Evolutionary conservation across 2,113 vertebrate genomes (phyloP), one percentile per base, ranked within the genome.

Genomic region (Pimephales promelas): DNA sequence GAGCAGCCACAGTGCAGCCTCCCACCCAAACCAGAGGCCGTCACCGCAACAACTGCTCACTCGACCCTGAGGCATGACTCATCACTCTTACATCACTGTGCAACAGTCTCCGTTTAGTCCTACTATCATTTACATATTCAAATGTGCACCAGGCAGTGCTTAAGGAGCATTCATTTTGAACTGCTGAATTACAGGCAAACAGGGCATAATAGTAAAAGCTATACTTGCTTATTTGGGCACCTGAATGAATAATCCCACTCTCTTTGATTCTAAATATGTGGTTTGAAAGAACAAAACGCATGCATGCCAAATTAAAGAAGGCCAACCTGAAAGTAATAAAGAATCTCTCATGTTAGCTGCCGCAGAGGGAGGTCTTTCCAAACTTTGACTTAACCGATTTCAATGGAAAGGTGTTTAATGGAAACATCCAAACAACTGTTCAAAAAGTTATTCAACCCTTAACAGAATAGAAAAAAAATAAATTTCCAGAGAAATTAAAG

Each of bases 21-120:
- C 86, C 86, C 79, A 87, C 86, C 66, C n/a, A 40, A 84, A 61
- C 74, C 57, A 82, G 74, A 82, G 79, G 49, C 52, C 45, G 11
- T 79, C 75, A 74, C 62, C 8, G 82, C 22, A 78, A 78, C 82
- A 72, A 79, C 66, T 20, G 45, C 62, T 84, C 72, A 11, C 78
- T 70, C 78, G 14, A 75, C 83, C 79, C 79, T 76, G 24, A 74
- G 36, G 68, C 59, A 85, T 87, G 86, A 87, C 75, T 87, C 86
- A 87, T 79, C 74, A 87, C 64, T 62, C 76, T 73, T 57, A 79
- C 56, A 79, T 71, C 64, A 79, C n/a, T 16, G 18, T 40, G 26
- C 28, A n/a, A 61, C 26, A 62, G 52, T 43, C 66, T 24, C 66
- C 10, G 14, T 73, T 64, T 64, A 49, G 76, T 79, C 28, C 52